Evolutionary conservation across 2,888 invertebrate species (phyloP), one percentile per base, ranked within the genome.

Genomic region (Eledone cirrhosa): DNA sequence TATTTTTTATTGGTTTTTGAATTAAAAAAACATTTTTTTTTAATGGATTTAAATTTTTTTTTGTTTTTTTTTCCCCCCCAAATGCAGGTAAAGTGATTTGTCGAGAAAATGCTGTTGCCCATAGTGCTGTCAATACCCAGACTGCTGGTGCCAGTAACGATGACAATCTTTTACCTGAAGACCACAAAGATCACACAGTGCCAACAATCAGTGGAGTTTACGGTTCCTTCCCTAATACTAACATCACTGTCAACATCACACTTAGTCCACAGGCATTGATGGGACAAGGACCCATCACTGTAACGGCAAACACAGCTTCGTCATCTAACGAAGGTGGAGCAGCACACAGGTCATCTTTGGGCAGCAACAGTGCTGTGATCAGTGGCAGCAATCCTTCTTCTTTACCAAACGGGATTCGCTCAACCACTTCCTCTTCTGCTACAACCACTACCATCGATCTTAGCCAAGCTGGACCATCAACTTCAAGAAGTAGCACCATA

Each of bases 221-320:
- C 24, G 76, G 76, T 22, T 76, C 76, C 27, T 76, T 76, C 47
- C 76, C 76, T 29, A 75, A 74, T 41, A 74, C 59, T 22, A 83
- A 81, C 69, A 83, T 83, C 47, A 81, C 80, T 33, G 80, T 84
- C 24, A 84, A 84, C 80, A 84, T 84, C 53, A 79, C 82, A 27
- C 79, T 84, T 22, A 78, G 82, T 47, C 83, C 81, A 2, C 80
- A 81, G 74, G 82, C 83, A 31, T 77, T 84, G 72, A 79, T 80
- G 41, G 84, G 84, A 3, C 81, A 81, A 29, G 81, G 82, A 16
- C 84, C 84, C 14, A 80, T 84, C 69, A 84, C 83, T 11, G 82
- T 84, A 69, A 82, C 83, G 27, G 83, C 84, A 47, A 81, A 80
- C 63, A 82, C 82, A 31, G 77, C 81, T 41, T 78, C 59, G 53